Percentiles rank a stretch among this genome's conserved stretches.
Conservation (phyloP, 2,113 vertebrate genomes). For the Gymnobelideus leadbeateri region DNA sequence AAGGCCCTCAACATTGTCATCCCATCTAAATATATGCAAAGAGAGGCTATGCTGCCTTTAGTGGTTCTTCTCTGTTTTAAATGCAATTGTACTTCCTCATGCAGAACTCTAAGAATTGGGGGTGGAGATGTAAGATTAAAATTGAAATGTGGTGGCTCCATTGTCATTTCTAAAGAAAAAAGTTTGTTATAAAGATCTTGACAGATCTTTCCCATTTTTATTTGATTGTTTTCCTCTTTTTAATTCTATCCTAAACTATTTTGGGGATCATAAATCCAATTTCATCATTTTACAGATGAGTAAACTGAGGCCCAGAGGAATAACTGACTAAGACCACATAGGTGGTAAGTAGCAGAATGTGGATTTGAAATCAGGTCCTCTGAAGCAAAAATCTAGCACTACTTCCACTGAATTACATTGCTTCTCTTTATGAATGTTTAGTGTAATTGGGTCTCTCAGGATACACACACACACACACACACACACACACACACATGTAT, state of each 20-base stretch:
- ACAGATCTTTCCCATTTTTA: background rate
- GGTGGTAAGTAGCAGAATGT: background rate
- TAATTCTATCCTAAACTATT: background rate
- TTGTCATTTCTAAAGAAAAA: background rate
- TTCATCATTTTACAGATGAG: background rate
- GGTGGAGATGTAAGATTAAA: background rate
- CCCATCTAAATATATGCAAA: background rate
- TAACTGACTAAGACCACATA: background rate
- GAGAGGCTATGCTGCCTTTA: background rate
- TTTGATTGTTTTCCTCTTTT: background rate
- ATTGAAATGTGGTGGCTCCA: background rate
- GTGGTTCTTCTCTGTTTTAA: background rate
- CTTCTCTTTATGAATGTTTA: background rate
- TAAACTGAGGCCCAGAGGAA: background rate
- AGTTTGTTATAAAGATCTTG: background rate
- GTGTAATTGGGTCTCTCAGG: background rate
- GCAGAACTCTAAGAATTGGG: background rate
- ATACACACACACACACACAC: background rate
- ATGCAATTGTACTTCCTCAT: background rate
- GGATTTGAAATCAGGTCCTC: background rate
- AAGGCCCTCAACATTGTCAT: too few species aligned
- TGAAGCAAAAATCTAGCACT: background rate
- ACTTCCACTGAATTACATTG: background rate
- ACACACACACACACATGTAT: too few species aligned
- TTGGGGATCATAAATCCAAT: background rate